Conservation (phyloP, 2,888 invertebrate species). For the Isoperla grammatica region DNA sequence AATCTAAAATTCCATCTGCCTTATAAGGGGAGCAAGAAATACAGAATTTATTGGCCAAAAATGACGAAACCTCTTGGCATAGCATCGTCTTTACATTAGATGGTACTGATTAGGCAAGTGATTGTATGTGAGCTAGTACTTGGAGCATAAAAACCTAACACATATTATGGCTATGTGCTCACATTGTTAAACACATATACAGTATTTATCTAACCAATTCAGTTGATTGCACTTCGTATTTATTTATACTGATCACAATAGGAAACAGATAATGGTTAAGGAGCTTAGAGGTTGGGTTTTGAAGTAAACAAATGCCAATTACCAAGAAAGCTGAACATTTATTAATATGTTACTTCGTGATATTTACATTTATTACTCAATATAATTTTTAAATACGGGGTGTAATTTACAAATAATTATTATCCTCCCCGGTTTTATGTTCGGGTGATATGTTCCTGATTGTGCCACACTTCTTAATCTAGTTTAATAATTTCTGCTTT, state of each 20-base stretch:
- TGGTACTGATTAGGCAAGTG: no score
- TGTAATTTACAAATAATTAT: constrained; percentile 25
- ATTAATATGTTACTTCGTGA: constrained; percentile 22
- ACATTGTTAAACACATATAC: no score
- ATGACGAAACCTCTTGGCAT: no score
- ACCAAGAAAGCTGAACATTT: constrained; percentile 31
- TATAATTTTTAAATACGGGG: constrained; percentile 16
- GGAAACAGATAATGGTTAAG: not conserved
- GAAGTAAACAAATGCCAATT: not conserved
- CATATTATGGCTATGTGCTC: no score
- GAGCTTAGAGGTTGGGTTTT: not conserved
- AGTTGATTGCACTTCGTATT: no score
- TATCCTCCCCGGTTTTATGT: constrained; percentile 9
- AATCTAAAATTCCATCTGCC: no score
- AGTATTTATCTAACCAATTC: no score
- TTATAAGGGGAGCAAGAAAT: no score
- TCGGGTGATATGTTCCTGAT: constrained; percentile 30
- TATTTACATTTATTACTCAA: constrained; percentile 12
- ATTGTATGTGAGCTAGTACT: no score
- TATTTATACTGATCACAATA: not conserved
- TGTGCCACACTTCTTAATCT: constrained; percentile 27
- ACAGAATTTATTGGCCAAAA: no score
- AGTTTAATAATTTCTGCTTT: not conserved
- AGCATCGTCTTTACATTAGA: no score
- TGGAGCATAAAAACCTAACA: no score